Percentiles rank a stretch among this genome's conserved stretches.
Conservation (phyloP, 35 echinoderm and acorn worm genomes). For the Patiria miniata region DNA sequence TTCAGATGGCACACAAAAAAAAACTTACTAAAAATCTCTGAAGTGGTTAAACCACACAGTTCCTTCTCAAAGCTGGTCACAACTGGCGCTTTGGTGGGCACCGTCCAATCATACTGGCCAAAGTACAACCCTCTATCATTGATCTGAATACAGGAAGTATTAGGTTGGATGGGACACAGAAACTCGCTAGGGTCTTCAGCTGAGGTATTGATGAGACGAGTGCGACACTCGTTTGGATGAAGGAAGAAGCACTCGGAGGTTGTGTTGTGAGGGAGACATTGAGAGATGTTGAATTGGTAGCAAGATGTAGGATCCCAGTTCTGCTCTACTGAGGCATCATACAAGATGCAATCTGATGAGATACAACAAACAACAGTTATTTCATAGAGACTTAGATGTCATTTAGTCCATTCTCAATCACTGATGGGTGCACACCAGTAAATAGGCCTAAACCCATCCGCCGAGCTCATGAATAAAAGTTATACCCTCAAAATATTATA, state of each 20-base stretch:
- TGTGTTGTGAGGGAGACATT: conserved; percentile 61
- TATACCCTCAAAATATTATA: neutral
- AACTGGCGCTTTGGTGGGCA: conserved; percentile 31
- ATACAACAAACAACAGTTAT: neutral
- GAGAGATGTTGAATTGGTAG: conserved; percentile 43
- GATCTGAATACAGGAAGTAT: conserved; percentile 59
- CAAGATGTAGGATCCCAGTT: conserved; percentile 72
- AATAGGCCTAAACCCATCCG: neutral
- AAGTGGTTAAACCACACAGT: conserved; percentile 61
- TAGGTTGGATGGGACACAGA: conserved; percentile 45
- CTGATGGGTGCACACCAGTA: neutral
- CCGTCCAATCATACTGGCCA: conserved; percentile 63
- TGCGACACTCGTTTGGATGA: conserved; percentile 56
- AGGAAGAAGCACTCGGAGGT: conserved; percentile 71
- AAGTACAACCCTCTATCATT: conserved; percentile 71
- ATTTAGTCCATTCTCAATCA: too few relatives aligned
- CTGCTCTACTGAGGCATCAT: conserved; percentile 70
- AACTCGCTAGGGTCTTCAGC: conserved; percentile 3
- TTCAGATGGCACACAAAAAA: neutral
- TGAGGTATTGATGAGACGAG: neutral
- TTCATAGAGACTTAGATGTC: neutral
- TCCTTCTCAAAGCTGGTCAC: conserved; percentile 38
- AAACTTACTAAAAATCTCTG: conserved; percentile 64
- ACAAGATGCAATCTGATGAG: conserved; percentile 72
- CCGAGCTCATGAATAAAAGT: neutral